Conservation (phyloP, 2,797 vertebrate species). For the Macropodus opercularis region DNA sequence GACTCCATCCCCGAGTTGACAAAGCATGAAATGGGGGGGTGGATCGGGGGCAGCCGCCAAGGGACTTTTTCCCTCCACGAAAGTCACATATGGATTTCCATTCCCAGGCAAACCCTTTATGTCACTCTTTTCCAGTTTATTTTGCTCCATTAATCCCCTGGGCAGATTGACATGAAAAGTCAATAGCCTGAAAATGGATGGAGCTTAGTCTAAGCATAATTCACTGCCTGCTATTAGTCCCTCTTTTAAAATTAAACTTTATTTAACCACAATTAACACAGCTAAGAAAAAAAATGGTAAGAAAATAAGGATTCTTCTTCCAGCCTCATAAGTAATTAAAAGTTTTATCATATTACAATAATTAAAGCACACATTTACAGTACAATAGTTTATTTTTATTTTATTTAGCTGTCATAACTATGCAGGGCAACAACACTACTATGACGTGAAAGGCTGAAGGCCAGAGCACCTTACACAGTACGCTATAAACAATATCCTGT, state of each 20-base stretch:
- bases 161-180: conserved; percentile 45
- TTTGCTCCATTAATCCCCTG: conserved; percentile 52
- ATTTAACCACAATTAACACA: not conserved
- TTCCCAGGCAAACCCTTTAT: conserved; percentile 47
- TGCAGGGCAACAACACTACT: too few relatives aligned
- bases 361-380: too few relatives aligned
- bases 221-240: conserved; percentile 16
- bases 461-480: too few relatives aligned
- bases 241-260: not conserved
- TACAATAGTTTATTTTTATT: too few relatives aligned
- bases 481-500: too few relatives aligned
- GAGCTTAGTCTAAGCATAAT: conserved; percentile 17
- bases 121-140: conserved; percentile 53
- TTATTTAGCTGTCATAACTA: too few relatives aligned
- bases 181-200: conserved; percentile 52
- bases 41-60: conserved; percentile 40
- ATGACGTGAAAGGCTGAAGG: too few relatives aligned
- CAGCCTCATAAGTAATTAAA: too few relatives aligned
- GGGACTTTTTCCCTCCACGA: conserved; percentile 55
- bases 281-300: too few relatives aligned
- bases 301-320: too few relatives aligned
- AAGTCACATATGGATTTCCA: conserved; percentile 57
- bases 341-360: too few relatives aligned
- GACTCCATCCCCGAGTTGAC: conserved; percentile 73
- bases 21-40: conserved; percentile 76